These are phyloP conservation scores for Seriola aureovittata DNA, from an alignment of 2,113 vertebrate genomes.

Conservation along the genomic window DNA sequence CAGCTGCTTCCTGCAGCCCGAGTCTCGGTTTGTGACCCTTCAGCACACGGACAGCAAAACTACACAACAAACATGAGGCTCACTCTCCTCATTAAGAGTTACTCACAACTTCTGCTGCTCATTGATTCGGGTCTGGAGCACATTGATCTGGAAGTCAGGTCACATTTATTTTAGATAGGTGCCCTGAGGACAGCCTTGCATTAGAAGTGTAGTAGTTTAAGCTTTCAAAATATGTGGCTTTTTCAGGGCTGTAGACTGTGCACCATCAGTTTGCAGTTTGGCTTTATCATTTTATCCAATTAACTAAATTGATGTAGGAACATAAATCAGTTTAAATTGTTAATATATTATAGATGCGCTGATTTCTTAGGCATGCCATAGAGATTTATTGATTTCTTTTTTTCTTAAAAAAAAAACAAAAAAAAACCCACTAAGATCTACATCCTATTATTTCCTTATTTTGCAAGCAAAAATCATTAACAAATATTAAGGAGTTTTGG, in stretches of 20 bases:
- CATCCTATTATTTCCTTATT: not conserved
- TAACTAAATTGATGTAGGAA: not conserved
- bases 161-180: constrained; percentile 72
- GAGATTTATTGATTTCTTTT: not conserved
- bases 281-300: constrained; percentile 2
- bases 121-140: constrained; percentile 76
- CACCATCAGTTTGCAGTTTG: not conserved
- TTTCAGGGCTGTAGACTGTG: not conserved
- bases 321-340: not conserved
- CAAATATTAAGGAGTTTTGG: not conserved
- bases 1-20: not conserved
- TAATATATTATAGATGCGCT: not conserved
- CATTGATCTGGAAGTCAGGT: constrained; percentile 79
- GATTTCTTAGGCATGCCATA: not conserved
- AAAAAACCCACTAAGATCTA: not conserved
- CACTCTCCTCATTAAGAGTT: constrained; percentile 57
- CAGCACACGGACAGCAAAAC: constrained; percentile 60
- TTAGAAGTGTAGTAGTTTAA: constrained; percentile 1
- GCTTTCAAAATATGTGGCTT: constrained; percentile 5
- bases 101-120: constrained; percentile 84
- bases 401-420: not conserved
- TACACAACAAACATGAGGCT: constrained; percentile 56
- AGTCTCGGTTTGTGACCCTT: constrained; percentile 20
- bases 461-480: not conserved
- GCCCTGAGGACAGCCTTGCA: constrained; percentile 13